Conservation (phyloP, 2,797 vertebrate species). For the Sebastes steindachneri region DNA sequence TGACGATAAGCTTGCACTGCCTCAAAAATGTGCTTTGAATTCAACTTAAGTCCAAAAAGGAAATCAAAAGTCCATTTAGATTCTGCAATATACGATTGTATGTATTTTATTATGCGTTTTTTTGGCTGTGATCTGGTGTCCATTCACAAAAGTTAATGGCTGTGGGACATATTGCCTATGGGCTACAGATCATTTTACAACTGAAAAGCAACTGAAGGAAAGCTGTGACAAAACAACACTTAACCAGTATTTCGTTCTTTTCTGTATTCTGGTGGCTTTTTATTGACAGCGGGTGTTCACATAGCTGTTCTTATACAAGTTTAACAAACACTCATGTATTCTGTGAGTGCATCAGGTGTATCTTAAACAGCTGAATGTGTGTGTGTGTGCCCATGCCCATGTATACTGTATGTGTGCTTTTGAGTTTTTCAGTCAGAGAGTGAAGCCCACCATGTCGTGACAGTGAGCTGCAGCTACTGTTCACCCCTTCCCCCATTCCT, state of each 20-base stretch:
- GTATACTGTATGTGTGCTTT: background rate
- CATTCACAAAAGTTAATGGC: background rate
- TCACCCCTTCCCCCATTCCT: constrained; percentile 63
- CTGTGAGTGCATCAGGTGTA: background rate
- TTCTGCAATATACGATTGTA: background rate
- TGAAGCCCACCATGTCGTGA: constrained; percentile 61
- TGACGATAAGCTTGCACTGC: background rate
- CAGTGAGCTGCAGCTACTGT: constrained; percentile 63
- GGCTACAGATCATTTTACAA: background rate
- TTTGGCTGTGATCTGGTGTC: background rate
- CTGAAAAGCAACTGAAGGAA: background rate
- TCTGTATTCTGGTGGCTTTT: background rate
- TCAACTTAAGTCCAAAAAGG: background rate
- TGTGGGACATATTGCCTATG: background rate
- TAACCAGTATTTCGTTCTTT: background rate
- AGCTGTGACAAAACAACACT: background rate
- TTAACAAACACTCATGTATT: background rate
- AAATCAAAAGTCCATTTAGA: background rate
- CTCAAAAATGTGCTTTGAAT: background rate
- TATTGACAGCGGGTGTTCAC: background rate
- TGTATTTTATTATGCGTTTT: background rate
- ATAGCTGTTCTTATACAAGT: background rate
- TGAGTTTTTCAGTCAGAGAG: constrained; percentile 15
- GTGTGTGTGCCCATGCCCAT: background rate
- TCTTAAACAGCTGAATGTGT: background rate